A percentile compares a stretch with the other conserved stretches of the same genome.
Evolutionary conservation across 2,888 invertebrate species (phyloP).

Genomic region (Cephus runcator): DNA sequence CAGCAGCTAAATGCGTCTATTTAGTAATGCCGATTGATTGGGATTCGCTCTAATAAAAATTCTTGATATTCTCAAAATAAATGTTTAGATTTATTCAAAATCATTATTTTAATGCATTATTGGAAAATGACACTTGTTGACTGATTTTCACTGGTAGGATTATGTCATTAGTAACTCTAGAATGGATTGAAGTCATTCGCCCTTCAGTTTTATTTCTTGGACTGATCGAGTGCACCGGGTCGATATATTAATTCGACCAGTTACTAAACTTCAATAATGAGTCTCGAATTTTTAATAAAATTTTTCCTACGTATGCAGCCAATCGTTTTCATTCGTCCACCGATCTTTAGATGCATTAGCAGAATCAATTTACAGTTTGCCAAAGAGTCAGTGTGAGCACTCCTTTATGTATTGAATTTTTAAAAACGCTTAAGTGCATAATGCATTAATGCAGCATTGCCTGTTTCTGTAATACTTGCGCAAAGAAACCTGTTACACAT

Average conservation of each 20-base stretch:
- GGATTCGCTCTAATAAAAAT: not conserved
- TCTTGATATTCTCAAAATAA: no score
- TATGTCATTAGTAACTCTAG: constrained; percentile 6
- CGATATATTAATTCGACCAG: no score
- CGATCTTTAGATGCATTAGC: not conserved
- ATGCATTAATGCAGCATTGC: not conserved
- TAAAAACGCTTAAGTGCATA: not conserved
- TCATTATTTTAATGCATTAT: not conserved
- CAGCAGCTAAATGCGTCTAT: not conserved
- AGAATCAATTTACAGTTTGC: not conserved
- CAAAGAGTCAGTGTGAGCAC: not conserved
- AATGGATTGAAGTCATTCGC: not conserved
- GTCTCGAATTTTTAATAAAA: not conserved
- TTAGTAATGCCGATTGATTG: not conserved
- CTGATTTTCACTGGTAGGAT: not conserved
- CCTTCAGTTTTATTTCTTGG: not conserved
- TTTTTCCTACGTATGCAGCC: not conserved
- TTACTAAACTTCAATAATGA: no score
- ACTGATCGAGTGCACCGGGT: not conserved
- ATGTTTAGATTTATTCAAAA: not conserved
- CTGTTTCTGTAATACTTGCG: constrained; percentile 2
- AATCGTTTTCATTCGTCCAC: not conserved
- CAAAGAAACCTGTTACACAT: constrained; percentile 47
- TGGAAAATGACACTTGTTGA: not conserved
- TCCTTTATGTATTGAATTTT: not conserved